Evolutionary conservation across 1,140 invertebrate species (phyloP), one percentile per base, ranked within the genome.

Genomic region (Micrasema minimum): DNA sequence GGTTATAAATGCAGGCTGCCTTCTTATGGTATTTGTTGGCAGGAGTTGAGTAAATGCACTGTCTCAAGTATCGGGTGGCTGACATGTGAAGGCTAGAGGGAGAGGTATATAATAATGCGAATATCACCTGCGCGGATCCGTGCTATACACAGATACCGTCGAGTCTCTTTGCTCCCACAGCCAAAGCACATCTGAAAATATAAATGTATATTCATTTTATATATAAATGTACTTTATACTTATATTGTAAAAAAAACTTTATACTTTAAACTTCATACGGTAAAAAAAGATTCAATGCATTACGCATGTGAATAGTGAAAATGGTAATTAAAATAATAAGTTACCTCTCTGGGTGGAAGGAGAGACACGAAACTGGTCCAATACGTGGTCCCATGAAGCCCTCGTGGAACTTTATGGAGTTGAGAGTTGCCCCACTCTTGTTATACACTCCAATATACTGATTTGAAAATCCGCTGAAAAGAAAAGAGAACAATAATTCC

Each of bases 381-480:
- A 95, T 93, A 75, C 93, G 87, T 72, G 94, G 89, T 35, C 92
- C 92, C 88, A 96, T 95, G 80, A 97, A 96, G 48, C 95, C 94
- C 78, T 97, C 95, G 78, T 96, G 92, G 77, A 92, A 91, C 79
- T 93, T 92, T 77, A 96, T 91, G 1, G 89, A 88, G 78, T 91
- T 92, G 70, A 93, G 86, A 23, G 83, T 80, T 3, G 85, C 82
- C 14, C 93, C 93, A 43, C 87, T 86, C 66, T 90, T 87, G 77
- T 90, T 91, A 81, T 92, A 93, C 5, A 96, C 87, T 69, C 87
- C 90, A 65, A 96, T 93, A 72, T 88, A 90, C 75, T 96, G 93
- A 82, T 92, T 93, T 43, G 89, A 85, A 1, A 93, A 93, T 46
- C 93, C 94, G 82, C 93, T 96, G 81, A 72, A 85, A 82, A n/a